A percentile compares a stretch with the other conserved stretches of the same genome.
These are phyloP conservation scores for Nymphalis urticae DNA, from an alignment of 2,888 invertebrate species.

Conservation along the genomic window DNA sequence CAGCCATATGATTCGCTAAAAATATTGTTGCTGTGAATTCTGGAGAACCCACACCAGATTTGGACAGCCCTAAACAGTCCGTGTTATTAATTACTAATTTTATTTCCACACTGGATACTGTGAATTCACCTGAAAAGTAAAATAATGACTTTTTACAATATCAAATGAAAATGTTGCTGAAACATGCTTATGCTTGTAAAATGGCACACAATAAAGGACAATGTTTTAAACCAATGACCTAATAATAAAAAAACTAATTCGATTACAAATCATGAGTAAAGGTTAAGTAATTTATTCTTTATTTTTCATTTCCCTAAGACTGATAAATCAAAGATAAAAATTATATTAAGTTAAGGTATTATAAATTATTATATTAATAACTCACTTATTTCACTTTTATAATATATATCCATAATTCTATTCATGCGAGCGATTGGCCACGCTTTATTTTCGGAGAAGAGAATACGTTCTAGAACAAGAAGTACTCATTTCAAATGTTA, in stretches of 20 bases:
- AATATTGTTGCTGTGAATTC: constrained; percentile 59
- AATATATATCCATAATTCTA: constrained; percentile 66
- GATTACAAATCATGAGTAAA: too few species aligned
- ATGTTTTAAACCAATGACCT: too few species aligned
- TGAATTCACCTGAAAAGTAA: constrained; percentile 40
- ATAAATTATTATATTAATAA: too few species aligned
- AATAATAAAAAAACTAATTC: too few species aligned
- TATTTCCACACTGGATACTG: constrained; percentile 61
- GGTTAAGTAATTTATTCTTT: too few species aligned
- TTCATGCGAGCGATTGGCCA: constrained; percentile 57
- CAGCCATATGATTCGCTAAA: constrained; percentile 54
- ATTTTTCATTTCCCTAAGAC: constrained; percentile 13
- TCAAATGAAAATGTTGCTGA: too few species aligned
- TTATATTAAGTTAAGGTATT: too few species aligned
- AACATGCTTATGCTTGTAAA: too few species aligned
- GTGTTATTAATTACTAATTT: constrained; percentile 61
- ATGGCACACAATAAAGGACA: too few species aligned
- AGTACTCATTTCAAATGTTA: too few species aligned
- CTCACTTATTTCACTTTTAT: constrained; percentile 56
- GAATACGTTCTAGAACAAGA: constrained; percentile 49
- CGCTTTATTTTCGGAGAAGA: constrained; percentile 58
- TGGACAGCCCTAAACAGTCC: constrained; percentile 56
- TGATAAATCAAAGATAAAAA: constrained; percentile 34
- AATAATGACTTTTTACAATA: background rate
- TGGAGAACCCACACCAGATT: constrained; percentile 52